phyloP scores from a whole-genome alignment of 2,888 invertebrate species.

The Brachycybe producta region DNA sequence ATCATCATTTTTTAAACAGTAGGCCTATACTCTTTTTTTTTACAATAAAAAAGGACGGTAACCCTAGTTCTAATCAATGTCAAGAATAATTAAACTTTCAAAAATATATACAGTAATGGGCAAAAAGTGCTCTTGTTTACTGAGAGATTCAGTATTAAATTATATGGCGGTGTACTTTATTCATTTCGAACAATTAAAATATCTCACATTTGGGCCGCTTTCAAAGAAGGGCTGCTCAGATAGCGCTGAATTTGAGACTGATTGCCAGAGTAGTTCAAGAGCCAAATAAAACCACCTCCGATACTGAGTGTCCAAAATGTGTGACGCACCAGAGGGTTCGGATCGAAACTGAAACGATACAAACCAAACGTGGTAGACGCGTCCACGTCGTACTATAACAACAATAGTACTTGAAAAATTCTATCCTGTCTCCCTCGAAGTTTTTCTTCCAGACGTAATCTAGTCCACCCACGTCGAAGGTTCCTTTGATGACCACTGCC shows the following conservation, averaged over 20 bases:
- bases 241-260: slow-evolving; percentile 90
- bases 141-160: too few species aligned
- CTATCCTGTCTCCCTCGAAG: slow-evolving; percentile 47
- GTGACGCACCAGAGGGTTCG: slow-evolving; percentile 68
- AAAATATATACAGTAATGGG: too few species aligned
- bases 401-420: slow-evolving; percentile 53
- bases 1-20: too few species aligned
- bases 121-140: too few species aligned
- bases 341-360: slow-evolving; percentile 39
- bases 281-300: slow-evolving; percentile 84
- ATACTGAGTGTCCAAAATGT: slow-evolving; percentile 72
- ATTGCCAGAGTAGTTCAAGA: slow-evolving; percentile 82
- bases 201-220: slow-evolving; percentile 21
- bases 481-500: slow-evolving; percentile 51
- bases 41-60: too few species aligned
- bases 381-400: too few species aligned
- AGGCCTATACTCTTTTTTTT: too few species aligned
- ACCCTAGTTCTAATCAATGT: too few species aligned
- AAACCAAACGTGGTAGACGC: too few species aligned
- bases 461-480: slow-evolving; percentile 51
- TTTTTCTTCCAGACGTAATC: slow-evolving; percentile 48
- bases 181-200: too few species aligned
- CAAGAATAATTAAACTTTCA: too few species aligned
- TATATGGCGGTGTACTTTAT: too few species aligned
- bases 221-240: slow-evolving; percentile 55